Conservation (phyloP, 2,113 vertebrate species). For the Synodontis membranacea region DNA sequence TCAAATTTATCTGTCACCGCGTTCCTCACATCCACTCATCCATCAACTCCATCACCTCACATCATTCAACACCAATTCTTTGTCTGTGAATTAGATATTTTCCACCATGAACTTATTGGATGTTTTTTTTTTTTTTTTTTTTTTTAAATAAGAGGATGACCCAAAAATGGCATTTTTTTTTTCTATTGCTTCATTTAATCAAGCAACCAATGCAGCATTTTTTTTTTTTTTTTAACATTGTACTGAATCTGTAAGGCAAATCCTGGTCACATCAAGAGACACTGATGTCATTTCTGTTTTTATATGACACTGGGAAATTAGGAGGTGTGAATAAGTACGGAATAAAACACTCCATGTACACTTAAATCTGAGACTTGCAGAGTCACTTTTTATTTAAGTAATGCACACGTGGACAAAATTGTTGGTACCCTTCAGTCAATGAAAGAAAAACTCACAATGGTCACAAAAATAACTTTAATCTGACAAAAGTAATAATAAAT, state of each 20-base stretch:
- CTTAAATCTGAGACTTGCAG: neutral
- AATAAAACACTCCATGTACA: neutral
- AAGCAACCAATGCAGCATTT: too few relatives aligned
- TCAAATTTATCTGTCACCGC: conserved; percentile 69
- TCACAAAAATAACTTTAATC: too few relatives aligned
- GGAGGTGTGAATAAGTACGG: neutral
- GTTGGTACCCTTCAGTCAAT: too few relatives aligned
- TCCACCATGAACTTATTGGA: conserved; percentile 4
- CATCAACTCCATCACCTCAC: conserved; percentile 69
- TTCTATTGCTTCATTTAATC: too few relatives aligned
- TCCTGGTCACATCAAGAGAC: neutral
- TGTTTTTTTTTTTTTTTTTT: neutral
- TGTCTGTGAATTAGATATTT: conserved; percentile 10
- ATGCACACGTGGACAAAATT: too few relatives aligned
- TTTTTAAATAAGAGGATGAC: neutral
- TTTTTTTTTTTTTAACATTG: neutral
- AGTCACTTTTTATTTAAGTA: neutral
- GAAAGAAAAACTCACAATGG: too few relatives aligned
- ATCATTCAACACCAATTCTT: conserved; percentile 51
- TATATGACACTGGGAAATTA: neutral
- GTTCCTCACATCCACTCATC: conserved; percentile 63
- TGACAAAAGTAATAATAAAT: too few relatives aligned
- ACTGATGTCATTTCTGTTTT: neutral
- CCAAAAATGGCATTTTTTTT: neutral
- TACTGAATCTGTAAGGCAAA: neutral